Base-by-base conservation (phyloP, 92 coral and sea anemone genomes). In the Ricordea florida region DNA sequence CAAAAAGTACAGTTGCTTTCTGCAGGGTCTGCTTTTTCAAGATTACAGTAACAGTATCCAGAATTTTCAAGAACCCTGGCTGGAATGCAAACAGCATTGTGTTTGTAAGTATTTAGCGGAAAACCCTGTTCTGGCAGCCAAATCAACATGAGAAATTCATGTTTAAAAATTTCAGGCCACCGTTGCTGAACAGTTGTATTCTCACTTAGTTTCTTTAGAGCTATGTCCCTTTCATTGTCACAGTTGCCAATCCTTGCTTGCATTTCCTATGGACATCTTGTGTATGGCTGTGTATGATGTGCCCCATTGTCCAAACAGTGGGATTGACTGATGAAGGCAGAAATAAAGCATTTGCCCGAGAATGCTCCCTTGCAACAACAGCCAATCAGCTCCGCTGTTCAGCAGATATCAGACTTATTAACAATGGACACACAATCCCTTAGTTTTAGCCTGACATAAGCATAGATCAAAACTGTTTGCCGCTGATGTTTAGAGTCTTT, bases 221-320 rank as follows among this genome's bases (percentile, higher is more conserved):
- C 68, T 10, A 82, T 82, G 48, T 62, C 70, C 80, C 82, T 57
- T 82, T 77, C 82, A 81, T 82, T 43, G 82, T 82, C 35, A 72
- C 73, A 49, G 74, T 72, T 44, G 63, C 74, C 28, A 82, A 46
- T n/a, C 87, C 76, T 64, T 82, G 70, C 60, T 29, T 34, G 49
- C 73, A 81, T 65, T 82, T 72, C 31, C 50, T 46, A 55, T 72
- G 41, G 40, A 73, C 43, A 27, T 72, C 69, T 37, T 81, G 49
- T 27, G 80, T 62, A 42, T 62, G 87, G 59, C 67, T 52, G 46
- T 81, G 87, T 48, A 82, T 55, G 32, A 72, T 45, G 62, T 82
- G 87, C 40, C 87, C 69, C 3, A 81, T 60, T 25, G 73, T 59
- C 80, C 80, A 71, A 38, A 81, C 81, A 70, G 79, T 69, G 2